Evolutionary conservation across 2,113 vertebrate genomes (phyloP).

Genomic region (Strix uralensis): DNA sequence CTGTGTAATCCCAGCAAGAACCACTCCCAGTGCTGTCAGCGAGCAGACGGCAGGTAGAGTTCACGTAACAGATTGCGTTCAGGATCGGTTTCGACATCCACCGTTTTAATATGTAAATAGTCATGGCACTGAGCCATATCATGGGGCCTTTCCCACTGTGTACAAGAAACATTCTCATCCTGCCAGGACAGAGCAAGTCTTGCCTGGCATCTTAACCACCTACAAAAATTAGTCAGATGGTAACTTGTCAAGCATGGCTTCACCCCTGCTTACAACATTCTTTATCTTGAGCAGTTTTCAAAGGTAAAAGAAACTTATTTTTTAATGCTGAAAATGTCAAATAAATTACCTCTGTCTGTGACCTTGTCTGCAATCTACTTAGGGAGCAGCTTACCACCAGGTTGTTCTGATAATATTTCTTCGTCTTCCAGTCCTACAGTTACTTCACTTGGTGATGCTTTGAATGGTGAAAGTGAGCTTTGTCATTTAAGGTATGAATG

Average conservation of each 20-base stretch:
- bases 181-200: background rate
- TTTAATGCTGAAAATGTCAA: background rate
- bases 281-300: background rate
- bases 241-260: background rate
- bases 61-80: background rate
- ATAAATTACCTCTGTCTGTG: background rate
- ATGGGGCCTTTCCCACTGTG: background rate
- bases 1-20: background rate
- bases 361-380: background rate
- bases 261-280: background rate
- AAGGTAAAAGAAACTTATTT: background rate
- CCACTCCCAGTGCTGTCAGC: background rate
- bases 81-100: background rate
- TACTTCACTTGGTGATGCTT: background rate
- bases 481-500: background rate
- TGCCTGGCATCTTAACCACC: background rate
- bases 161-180: background rate
- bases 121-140: background rate
- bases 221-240: conserved; percentile 5
- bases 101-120: background rate
- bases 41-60: background rate
- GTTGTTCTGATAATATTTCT: background rate
- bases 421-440: background rate
- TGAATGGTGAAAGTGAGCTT: background rate
- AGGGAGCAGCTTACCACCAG: background rate